Base-by-base conservation (phyloP, 2,888 invertebrate genomes). In the Leptinotarsa rubiginosa region DNA sequence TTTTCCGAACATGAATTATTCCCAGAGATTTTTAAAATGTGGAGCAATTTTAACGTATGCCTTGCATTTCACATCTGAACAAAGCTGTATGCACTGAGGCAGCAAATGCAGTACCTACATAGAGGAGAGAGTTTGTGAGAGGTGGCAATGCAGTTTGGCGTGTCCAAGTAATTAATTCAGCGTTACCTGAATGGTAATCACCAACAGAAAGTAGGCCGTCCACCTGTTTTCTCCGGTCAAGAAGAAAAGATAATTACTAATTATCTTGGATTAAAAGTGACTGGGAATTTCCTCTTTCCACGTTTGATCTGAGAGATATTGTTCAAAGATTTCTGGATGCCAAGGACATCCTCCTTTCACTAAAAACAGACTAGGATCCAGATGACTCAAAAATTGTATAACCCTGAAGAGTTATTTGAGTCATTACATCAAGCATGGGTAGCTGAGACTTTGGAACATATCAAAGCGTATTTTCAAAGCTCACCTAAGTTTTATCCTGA, bases 261-360 rank as follows among this genome's bases (percentile, higher is more conserved):
- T 52, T 52, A 3, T 52, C 52, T 52, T 52, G 52, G 52, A 52
- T 52, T 52, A 1, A n/a, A 15, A 4, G 5, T 1, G 18, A 52
- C 52, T 52, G 52, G n/a, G 52, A n/a, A 52, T 52, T 52, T 52
- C 1, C 52, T 52, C n/a, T 52, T 52, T 52, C 52, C 52, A 52
- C n/a, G n/a, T 52, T 52, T n/a, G 52, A 52, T 52, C n/a, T 18
- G 52, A 52, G 4, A 52, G n/a, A 1, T 52, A 52, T 52, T 5
- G n/a, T 52, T 52, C 18, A 52, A 52, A 52, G 52, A 52, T 18
- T 52, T n/a, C n/a, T 52, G 3, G 52, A 52, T n/a, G 52, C 18
- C 18, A 49, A 49, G 16, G 15, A 16, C 49, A 15, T 13, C 15
- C 49, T 15, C 49, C 15, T 13, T 49, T 49, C 49, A 49, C 49